Percentiles rank a stretch among this genome's conserved stretches.
phyloP scores from a whole-genome alignment of 1,140 invertebrate genomes.

The Cecropterus lyciades region DNA sequence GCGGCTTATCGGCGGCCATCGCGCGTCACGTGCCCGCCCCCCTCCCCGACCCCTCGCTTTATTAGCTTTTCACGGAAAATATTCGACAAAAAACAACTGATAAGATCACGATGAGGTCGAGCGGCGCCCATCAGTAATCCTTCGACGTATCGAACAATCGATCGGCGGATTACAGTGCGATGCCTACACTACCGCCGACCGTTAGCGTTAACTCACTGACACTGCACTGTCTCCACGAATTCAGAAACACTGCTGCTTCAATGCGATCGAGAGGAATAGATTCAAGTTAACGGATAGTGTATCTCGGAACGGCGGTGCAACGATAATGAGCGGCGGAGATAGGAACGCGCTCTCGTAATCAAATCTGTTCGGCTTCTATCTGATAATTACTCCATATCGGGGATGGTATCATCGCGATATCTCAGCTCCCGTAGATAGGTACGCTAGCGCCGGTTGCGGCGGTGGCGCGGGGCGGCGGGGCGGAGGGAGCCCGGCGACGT shows the following conservation, averaged over 20 bases:
- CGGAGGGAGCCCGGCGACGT: slow-evolving; percentile 25
- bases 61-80: slow-evolving; percentile 78
- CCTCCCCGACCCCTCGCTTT: slow-evolving; percentile 44
- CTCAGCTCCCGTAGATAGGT: slow-evolving; percentile 57
- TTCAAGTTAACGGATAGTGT: slow-evolving; percentile 40
- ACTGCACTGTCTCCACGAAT: slow-evolving; percentile 21
- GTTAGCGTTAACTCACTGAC: slow-evolving; percentile 17
- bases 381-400: slow-evolving; percentile 77
- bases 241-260: slow-evolving; percentile 1
- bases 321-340: slow-evolving; percentile 61
- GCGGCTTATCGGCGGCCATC: slow-evolving; percentile 65
- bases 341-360: slow-evolving; percentile 73
- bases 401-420: slow-evolving; percentile 70
- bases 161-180: slow-evolving; percentile 48
- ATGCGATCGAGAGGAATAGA: neutral
- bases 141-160: slow-evolving; percentile 64
- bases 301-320: slow-evolving; percentile 49
- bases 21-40: slow-evolving; percentile 51
- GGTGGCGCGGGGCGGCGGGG: slow-evolving; percentile 26
- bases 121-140: slow-evolving; percentile 77
- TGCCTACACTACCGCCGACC: slow-evolving; percentile 12
- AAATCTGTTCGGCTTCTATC: slow-evolving; percentile 76
- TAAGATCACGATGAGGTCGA: slow-evolving; percentile 76
- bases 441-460: slow-evolving; percentile 24
- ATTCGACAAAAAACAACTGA: slow-evolving; percentile 78